These are phyloP conservation scores for Halcyon chelicuti DNA, from an alignment of 2,797 vertebrate species.

Conservation along the genomic window DNA sequence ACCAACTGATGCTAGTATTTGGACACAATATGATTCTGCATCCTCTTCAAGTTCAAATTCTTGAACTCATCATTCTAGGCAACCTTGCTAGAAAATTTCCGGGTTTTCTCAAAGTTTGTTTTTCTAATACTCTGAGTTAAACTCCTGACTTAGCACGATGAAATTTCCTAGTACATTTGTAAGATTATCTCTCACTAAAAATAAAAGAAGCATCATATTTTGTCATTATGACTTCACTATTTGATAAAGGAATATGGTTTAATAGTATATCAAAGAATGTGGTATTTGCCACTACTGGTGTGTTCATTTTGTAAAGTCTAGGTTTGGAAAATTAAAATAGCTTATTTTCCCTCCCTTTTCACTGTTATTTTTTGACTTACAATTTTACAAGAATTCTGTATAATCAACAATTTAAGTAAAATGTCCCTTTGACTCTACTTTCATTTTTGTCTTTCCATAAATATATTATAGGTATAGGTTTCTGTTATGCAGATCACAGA, in stretches of 20 bases:
- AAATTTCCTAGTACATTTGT: background rate
- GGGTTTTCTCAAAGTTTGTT: background rate
- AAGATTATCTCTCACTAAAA: background rate
- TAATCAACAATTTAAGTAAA: background rate
- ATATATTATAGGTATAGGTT: background rate
- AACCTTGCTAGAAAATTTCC: background rate
- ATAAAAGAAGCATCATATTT: background rate
- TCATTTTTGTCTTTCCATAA: background rate
- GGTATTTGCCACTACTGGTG: background rate
- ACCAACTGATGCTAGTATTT: background rate
- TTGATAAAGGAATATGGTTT: background rate
- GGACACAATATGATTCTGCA: background rate
- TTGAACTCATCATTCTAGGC: background rate
- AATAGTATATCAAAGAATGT: background rate
- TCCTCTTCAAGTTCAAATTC: background rate
- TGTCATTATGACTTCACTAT: background rate
- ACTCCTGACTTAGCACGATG: background rate
- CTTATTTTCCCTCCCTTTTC: background rate
- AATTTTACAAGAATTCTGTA: background rate
- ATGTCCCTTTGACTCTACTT: background rate
- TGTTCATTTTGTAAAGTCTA: background rate
- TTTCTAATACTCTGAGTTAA: background rate
- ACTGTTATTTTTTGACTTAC: background rate
- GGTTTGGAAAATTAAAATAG: background rate
- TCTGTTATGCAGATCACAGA: background rate